These are phyloP conservation scores for Arctopsyche grandis DNA, from an alignment of 1,140 invertebrate genomes.

Conservation along the genomic window DNA sequence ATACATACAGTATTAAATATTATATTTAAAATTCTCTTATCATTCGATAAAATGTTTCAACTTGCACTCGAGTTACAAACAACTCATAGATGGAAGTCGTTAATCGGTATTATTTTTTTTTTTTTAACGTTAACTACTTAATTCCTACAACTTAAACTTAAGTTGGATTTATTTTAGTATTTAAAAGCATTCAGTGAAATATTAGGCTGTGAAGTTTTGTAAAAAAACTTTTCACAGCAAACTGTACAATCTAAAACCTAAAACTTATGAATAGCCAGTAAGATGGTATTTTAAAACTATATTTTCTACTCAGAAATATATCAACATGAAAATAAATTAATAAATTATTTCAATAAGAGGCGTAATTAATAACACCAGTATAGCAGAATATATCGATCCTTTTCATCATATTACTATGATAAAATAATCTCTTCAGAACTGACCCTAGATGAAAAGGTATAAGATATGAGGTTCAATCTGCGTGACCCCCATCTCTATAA, in stretches of 20 bases:
- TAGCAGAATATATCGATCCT: constrained; percentile 47
- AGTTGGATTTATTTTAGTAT: constrained; percentile 18
- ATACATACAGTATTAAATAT: constrained; percentile 41
- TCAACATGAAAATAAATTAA: constrained; percentile 54
- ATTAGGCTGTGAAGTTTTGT: constrained; percentile 3
- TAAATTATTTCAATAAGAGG: constrained; percentile 50
- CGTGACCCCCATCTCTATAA: not conserved
- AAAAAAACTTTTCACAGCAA: constrained; percentile 21
- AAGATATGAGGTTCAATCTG: constrained; percentile 2
- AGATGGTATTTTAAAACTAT: constrained; percentile 36
- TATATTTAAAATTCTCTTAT: constrained; percentile 28
- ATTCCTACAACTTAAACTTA: constrained; percentile 4
- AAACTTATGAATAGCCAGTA: constrained; percentile 23
- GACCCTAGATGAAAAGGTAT: constrained; percentile 38
- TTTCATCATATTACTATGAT: constrained; percentile 21
- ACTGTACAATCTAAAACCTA: constrained; percentile 36
- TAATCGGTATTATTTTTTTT: constrained; percentile 1
- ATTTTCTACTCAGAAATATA: constrained; percentile 38
- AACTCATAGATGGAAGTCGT: constrained; percentile 25
- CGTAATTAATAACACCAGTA: constrained; percentile 43
- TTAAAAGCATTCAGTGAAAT: constrained; percentile 16
- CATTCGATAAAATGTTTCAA: not conserved
- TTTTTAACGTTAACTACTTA: constrained; percentile 36
- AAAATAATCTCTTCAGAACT: constrained; percentile 33
- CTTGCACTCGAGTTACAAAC: constrained; percentile 9